Base-by-base conservation (phyloP, 2,113 vertebrate species). In the Dryoscopus gambensis region DNA sequence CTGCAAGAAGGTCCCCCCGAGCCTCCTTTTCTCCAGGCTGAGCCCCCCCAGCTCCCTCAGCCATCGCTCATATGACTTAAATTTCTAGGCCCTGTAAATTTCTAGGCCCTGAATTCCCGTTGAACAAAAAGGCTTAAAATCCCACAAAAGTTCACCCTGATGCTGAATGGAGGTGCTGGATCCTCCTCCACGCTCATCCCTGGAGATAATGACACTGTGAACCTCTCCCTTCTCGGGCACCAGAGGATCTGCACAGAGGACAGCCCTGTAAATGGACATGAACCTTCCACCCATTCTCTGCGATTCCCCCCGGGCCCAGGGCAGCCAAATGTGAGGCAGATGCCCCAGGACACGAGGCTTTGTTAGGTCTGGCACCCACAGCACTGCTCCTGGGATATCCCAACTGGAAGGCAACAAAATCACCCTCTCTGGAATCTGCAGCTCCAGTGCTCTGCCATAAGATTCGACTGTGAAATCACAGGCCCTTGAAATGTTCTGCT, bases 361-460 rank as follows among this genome's bases (percentile, higher is more conserved):
- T 53, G 19, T 75, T 71, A 81, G 77, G 22, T 39, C 77, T 71
- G 89, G 84, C 42, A 46, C 73, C 42, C 80, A n/a, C 64, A 70
- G 80, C 64, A 6, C 30, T 13, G 62, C 63, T 55, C 65, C 5
- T 23, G 87, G 67, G 87, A 91, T 35, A 70, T 40, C 55, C 42
- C 13, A 49, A 5, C 19, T 15, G 37, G 30, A 69, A 69, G n/a
- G 27, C 8, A 53, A 86, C 40, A 42, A 52, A 90, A 62, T 15
- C 28, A 12, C 28, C 15, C 13, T 5, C 15, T 23, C 4, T 1
- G 5, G 65, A 81, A 93, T 27, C 40, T 9, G 5, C 56, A 63
- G 39, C 52, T 63, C 42, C 73, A 40, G 1, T 0, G 9, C 35
- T 23, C 6, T 44, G 3, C 9, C 7, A 3, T 0, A 39, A 3